phyloP scores from a whole-genome alignment of 2,888 invertebrate genomes.

The Notodonta ziczac region DNA sequence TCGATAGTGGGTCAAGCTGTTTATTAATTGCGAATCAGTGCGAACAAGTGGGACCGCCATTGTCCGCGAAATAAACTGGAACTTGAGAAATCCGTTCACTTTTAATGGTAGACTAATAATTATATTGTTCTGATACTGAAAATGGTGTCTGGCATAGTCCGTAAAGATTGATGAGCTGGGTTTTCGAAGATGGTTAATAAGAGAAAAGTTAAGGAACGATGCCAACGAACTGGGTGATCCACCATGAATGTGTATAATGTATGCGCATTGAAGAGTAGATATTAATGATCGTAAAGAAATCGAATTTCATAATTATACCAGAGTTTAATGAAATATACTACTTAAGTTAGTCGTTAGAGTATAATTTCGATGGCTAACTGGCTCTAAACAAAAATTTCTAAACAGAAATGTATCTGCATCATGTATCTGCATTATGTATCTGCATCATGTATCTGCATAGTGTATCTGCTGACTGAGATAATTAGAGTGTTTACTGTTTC shows the following conservation, averaged over 20 bases:
- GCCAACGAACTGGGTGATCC: neutral
- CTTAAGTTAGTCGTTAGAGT: neutral
- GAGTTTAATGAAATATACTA: neutral
- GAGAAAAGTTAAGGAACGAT: constrained; percentile 24
- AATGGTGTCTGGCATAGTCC: constrained; percentile 5
- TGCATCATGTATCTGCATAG: no score
- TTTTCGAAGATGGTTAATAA: constrained; percentile 1
- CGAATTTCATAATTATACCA: neutral
- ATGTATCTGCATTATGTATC: neutral
- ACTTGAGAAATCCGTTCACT: constrained; percentile 77
- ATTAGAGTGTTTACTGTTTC: constrained; percentile 30
- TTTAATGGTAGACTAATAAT: constrained; percentile 58
- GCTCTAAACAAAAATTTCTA: neutral
- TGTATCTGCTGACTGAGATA: constrained; percentile 18
- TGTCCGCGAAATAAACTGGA: constrained; percentile 73
- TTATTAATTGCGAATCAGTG: constrained; percentile 80
- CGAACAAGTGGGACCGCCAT: constrained; percentile 73
- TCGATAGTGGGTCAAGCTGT: constrained; percentile 73
- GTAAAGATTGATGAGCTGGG: neutral
- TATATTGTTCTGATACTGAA: constrained; percentile 26
- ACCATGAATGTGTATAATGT: neutral
- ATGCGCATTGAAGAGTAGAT: neutral
- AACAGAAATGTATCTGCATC: neutral
- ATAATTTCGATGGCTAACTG: constrained; percentile 1
- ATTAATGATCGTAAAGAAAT: neutral